Conservation (phyloP, 1,140 invertebrate species). For the Achatina immaculata region DNA sequence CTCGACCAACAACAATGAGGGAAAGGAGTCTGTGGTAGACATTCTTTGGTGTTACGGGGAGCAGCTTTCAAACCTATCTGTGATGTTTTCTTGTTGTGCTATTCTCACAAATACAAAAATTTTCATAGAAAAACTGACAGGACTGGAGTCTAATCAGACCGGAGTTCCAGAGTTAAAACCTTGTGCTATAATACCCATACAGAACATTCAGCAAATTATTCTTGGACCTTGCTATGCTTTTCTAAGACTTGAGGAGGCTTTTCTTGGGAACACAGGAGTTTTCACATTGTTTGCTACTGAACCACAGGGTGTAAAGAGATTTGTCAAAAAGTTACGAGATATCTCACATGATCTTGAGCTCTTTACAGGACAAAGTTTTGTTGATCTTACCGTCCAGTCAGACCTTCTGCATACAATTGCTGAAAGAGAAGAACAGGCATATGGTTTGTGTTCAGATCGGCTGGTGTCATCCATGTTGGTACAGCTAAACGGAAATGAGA, state of each 20-base stretch:
- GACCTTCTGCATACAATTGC: slow-evolving; percentile 57
- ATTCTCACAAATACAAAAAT: slow-evolving; percentile 62
- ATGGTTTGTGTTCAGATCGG: slow-evolving; percentile 53
- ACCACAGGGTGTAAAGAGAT: slow-evolving; percentile 51
- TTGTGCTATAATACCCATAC: slow-evolving; percentile 59
- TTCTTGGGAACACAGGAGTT: slow-evolving; percentile 61
- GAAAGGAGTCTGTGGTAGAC: slow-evolving; percentile 49
- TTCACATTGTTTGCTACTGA: slow-evolving; percentile 62
- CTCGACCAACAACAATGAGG: neutral
- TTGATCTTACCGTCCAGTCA: slow-evolving; percentile 54
- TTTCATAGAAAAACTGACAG: slow-evolving; percentile 60
- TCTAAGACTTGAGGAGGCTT: slow-evolving; percentile 65
- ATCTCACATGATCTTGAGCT: slow-evolving; percentile 30
- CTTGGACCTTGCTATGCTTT: slow-evolving; percentile 62
- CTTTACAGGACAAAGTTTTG: slow-evolving; percentile 42
- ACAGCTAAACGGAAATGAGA: slow-evolving; percentile 30
- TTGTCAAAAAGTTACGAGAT: slow-evolving; percentile 47
- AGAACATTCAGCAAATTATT: slow-evolving; percentile 64
- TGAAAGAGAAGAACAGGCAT: slow-evolving; percentile 49
- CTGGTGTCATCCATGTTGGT: slow-evolving; percentile 52
- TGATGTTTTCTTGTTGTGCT: slow-evolving; percentile 57
- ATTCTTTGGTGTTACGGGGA: slow-evolving; percentile 65
- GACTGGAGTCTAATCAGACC: slow-evolving; percentile 46
- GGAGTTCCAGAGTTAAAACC: slow-evolving; percentile 58
- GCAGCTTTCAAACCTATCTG: slow-evolving; percentile 53